Percentiles rank a stretch among this genome's conserved stretches.
These are phyloP conservation scores for Eulemur rufifrons DNA, from an alignment of 2,113 vertebrate species.

Conservation along the genomic window DNA sequence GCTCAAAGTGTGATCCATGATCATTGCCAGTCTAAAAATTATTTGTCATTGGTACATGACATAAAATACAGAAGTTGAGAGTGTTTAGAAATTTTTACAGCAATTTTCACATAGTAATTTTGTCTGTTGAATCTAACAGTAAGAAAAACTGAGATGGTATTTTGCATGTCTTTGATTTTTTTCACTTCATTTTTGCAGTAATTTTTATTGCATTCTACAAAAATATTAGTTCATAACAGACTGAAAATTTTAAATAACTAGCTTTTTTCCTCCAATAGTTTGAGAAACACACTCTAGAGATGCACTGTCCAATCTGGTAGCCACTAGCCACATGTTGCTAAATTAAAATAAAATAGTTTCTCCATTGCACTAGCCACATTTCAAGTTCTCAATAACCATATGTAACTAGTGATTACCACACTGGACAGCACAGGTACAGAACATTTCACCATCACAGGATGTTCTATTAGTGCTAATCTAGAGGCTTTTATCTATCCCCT, in stretches of 20 bases:
- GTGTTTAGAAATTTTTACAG: slow-evolving; percentile 5
- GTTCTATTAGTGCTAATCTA: not conserved
- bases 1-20: not conserved
- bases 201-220: slow-evolving; percentile 36
- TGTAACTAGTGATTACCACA: not conserved
- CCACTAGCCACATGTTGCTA: not conserved
- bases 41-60: not conserved
- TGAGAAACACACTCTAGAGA: not conserved
- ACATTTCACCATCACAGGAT: not conserved
- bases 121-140: slow-evolving; percentile 8
- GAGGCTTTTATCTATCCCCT: not conserved
- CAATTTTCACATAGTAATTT: slow-evolving; percentile 29
- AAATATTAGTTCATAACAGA: slow-evolving; percentile 1
- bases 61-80: not conserved
- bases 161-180: slow-evolving; percentile 13
- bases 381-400: not conserved
- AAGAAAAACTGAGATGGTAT: not conserved
- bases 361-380: not conserved
- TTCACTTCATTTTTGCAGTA: not conserved
- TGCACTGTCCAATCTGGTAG: not conserved
- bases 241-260: slow-evolving; percentile 47
- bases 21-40: not conserved
- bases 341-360: not conserved
- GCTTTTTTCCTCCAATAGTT: slow-evolving; percentile 1
- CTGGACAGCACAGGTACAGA: not conserved